Conservation (phyloP, 2,113 vertebrate species). For the Toxostoma redivivum region DNA sequence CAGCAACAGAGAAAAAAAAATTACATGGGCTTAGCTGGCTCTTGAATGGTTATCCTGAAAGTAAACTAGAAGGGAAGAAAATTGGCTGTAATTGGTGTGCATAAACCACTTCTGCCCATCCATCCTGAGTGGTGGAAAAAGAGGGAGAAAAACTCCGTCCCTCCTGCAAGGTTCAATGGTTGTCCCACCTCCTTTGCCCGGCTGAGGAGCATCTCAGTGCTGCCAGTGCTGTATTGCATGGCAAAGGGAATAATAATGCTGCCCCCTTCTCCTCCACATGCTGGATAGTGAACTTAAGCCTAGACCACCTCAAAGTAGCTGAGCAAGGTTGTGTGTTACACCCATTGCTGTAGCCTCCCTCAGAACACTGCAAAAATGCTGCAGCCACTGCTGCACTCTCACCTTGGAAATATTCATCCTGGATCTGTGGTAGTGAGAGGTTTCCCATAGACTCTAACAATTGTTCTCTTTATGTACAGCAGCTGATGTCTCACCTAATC, state of each 20-base stretch:
- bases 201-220: neutral
- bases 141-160: neutral
- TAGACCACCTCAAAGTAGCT: neutral
- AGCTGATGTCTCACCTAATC: neutral
- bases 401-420: neutral
- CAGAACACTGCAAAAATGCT: fast-evolving
- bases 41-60: neutral
- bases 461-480: neutral
- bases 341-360: neutral
- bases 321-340: neutral
- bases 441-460: neutral
- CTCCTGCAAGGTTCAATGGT: neutral
- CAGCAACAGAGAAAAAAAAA: neutral
- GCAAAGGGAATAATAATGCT: neutral
- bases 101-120: neutral
- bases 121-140: neutral
- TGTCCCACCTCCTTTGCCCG: neutral
- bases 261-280: neutral
- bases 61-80: neutral
- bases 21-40: neutral
- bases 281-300: neutral
- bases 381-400: neutral
- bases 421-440: neutral
- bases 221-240: neutral
- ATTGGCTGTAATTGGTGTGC: neutral